phyloP scores from a whole-genome alignment of 2,888 invertebrate genomes.

The Euzetes globulus region DNA sequence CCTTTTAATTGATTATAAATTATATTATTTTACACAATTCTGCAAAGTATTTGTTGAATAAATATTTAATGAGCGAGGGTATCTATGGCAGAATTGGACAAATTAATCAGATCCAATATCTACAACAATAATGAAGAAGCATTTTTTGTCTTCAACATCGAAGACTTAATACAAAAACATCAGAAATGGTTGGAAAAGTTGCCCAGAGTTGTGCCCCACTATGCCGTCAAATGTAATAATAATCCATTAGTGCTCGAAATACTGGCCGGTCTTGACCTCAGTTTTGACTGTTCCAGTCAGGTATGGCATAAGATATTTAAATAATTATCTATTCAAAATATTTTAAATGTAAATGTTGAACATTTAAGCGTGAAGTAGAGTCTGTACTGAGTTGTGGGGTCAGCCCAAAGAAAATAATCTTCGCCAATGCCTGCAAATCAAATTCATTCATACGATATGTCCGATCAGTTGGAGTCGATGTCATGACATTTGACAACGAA shows the following conservation, averaged over 20 bases:
- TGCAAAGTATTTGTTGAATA: no score
- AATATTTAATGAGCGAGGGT: no score
- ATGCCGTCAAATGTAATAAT: slow-evolving; percentile 21
- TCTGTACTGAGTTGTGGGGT: background rate
- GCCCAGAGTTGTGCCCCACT: background rate
- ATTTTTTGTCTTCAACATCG: background rate
- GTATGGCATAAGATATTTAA: background rate
- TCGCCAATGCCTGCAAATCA: slow-evolving; percentile 23
- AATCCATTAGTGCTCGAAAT: background rate
- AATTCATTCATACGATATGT: background rate
- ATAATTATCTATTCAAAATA: background rate
- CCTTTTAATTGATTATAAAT: no score
- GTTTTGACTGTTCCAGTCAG: slow-evolving; percentile 29
- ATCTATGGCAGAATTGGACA: background rate
- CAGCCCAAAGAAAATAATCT: background rate
- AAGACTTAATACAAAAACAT: background rate
- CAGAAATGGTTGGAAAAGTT: background rate
- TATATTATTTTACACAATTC: no score
- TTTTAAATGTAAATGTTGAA: background rate
- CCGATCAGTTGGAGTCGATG: background rate
- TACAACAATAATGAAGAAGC: background rate
- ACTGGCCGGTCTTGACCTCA: background rate
- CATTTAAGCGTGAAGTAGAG: slow-evolving; percentile 3
- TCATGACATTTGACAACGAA: slow-evolving; percentile 17
- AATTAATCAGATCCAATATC: background rate